Percentiles rank a stretch among this genome's conserved stretches.
phyloP scores from a whole-genome alignment of 2,113 vertebrate species.

The Phocoena phocoena region DNA sequence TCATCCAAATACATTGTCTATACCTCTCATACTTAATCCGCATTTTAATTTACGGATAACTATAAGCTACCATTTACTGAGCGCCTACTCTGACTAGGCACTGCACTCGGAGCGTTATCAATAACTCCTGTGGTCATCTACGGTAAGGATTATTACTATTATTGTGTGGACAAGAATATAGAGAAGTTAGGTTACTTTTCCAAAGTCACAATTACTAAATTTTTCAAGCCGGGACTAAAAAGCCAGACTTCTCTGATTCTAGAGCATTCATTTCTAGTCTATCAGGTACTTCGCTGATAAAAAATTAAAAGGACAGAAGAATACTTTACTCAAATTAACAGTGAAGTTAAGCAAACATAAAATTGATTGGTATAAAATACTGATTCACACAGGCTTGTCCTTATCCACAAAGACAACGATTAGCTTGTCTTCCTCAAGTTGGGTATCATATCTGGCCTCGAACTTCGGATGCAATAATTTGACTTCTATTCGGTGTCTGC shows the following conservation, averaged over 20 bases:
- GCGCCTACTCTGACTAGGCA: no score
- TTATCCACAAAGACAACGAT: neutral
- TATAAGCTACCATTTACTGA: neutral
- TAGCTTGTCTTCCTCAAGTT: neutral
- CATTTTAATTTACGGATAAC: neutral
- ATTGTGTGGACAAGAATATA: neutral
- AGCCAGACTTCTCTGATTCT: neutral
- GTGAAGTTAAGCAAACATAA: neutral
- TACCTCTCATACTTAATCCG: neutral
- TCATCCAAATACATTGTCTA: neutral
- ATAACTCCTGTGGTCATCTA: accelerated
- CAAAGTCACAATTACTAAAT: neutral
- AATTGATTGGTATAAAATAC: neutral
- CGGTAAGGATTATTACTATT: neutral
- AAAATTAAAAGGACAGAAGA: neutral
- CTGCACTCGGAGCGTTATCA: neutral
- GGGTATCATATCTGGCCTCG: neutral
- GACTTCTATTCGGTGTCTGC: neutral
- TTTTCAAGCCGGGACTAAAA: neutral
- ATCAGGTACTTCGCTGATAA: neutral
- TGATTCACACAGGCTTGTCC: neutral
- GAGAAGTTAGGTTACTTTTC: neutral
- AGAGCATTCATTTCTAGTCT: neutral
- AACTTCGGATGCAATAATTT: neutral
- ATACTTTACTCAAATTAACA: neutral